Evolutionary conservation across 1,140 invertebrate species (phyloP).

Genomic region (Hypothenemus hampei): DNA sequence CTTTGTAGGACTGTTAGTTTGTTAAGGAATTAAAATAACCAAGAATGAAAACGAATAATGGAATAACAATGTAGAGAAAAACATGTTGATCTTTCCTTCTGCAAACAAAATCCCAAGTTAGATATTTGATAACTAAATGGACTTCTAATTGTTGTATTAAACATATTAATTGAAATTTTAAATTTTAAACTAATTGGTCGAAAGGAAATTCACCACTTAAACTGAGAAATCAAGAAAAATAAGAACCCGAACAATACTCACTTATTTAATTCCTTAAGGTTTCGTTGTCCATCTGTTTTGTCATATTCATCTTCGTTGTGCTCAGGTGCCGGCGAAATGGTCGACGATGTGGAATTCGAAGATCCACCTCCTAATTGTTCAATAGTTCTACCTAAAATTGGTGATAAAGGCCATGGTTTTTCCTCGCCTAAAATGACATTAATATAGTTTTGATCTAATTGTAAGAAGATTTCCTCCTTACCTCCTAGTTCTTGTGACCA

Average conservation of each 20-base stretch:
- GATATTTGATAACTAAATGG: not conserved
- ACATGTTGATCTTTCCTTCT: constrained; percentile 5
- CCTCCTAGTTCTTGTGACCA: constrained; percentile 75
- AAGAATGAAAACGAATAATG: constrained; percentile 7
- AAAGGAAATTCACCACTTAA: not conserved
- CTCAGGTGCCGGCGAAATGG: constrained; percentile 55
- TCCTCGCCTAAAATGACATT: constrained; percentile 33
- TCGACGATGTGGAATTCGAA: constrained; percentile 56
- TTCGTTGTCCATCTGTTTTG: constrained; percentile 25
- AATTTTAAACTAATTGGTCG: too few relatives aligned
- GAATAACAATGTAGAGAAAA: not conserved
- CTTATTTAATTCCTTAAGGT: constrained; percentile 15
- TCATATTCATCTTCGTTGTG: constrained; percentile 51
- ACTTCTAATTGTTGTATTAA: too few relatives aligned
- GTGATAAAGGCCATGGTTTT: constrained; percentile 44
- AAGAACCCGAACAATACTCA: constrained; percentile 8
- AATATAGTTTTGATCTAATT: too few relatives aligned
- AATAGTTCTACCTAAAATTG: constrained; percentile 45
- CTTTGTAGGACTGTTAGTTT: too few relatives aligned
- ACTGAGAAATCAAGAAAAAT: not conserved
- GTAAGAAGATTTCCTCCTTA: too few relatives aligned
- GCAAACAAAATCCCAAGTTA: not conserved
- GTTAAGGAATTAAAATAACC: constrained; percentile 5
- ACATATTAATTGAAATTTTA: too few relatives aligned
- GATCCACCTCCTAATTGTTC: constrained; percentile 50